A percentile compares a stretch with the other conserved stretches of the same genome.
Conservation (phyloP, 2,888 invertebrate genomes). For the Lissonota sp. region DNA sequence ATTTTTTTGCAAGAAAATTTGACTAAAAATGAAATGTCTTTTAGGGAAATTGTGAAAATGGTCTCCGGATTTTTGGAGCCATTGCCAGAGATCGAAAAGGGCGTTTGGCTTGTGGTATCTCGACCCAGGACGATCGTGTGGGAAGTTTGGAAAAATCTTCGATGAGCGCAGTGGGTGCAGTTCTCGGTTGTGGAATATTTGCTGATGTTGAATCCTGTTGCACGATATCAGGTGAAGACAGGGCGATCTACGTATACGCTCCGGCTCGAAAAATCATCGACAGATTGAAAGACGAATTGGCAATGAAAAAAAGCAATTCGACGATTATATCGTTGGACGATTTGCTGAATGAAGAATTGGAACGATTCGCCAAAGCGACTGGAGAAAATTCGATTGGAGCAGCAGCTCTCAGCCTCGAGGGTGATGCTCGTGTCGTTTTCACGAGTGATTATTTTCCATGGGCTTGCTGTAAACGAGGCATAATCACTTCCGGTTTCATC, state of each 20-base stretch:
- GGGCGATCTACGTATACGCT: constrained; percentile 68
- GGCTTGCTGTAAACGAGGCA: constrained; percentile 72
- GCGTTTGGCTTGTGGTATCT: constrained; percentile 70
- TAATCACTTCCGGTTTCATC: constrained; percentile 71
- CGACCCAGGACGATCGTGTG: constrained; percentile 67
- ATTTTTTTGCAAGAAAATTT: too few relatives aligned
- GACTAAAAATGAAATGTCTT: too few relatives aligned
- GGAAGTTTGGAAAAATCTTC: constrained; percentile 53
- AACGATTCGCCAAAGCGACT: constrained; percentile 63
- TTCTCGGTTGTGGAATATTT: constrained; percentile 75
- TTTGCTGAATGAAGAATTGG: constrained; percentile 64
- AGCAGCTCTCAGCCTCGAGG: constrained; percentile 66
- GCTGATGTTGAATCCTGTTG: constrained; percentile 66
- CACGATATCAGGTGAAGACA: constrained; percentile 73
- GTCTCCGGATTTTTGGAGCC: constrained; percentile 63
- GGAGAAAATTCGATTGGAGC: constrained; percentile 62
- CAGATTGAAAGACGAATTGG: constrained; percentile 51
- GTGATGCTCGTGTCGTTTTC: constrained; percentile 69
- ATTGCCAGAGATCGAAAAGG: constrained; percentile 71
- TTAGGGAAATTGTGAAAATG: constrained; percentile 24
- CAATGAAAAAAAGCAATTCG: neutral
- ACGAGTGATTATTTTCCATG: constrained; percentile 73
- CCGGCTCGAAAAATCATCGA: constrained; percentile 72
- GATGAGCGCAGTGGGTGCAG: constrained; percentile 70
- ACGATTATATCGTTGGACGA: constrained; percentile 24